Evolutionary conservation across 2,888 invertebrate genomes (phyloP).

Genomic region (Yponomeuta plumbellus): DNA sequence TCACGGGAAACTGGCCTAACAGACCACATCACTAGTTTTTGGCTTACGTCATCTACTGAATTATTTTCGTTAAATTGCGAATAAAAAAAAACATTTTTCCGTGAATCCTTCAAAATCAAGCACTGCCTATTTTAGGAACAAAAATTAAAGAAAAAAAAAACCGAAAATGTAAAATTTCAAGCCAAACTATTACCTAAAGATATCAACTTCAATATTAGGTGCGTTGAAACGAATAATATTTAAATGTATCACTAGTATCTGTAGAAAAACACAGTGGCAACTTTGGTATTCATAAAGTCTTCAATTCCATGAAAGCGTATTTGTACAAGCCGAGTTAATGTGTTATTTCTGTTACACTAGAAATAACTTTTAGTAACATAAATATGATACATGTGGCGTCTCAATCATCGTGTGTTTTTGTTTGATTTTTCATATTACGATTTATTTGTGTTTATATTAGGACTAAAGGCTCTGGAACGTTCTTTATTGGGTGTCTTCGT

Average conservation of each 20-base stretch:
- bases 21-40: no score
- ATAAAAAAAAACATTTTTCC: no score
- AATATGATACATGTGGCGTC: slow-evolving; percentile 68
- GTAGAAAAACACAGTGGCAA: not conserved
- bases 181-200: no score
- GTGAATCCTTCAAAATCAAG: no score
- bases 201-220: no score
- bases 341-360: slow-evolving; percentile 56
- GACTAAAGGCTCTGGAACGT: slow-evolving; percentile 15
- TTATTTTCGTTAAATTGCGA: no score
- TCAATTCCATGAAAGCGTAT: slow-evolving; percentile 46
- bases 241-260: not conserved
- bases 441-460: slow-evolving; percentile 21
- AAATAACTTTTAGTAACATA: slow-evolving; percentile 64
- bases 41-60: no score
- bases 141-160: not conserved
- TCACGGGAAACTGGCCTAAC: no score
- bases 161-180: no score
- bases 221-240: no score
- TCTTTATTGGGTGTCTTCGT: slow-evolving; percentile 16
- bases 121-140: not conserved
- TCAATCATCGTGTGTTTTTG: slow-evolving; percentile 41
- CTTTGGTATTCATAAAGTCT: slow-evolving; percentile 31
- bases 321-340: slow-evolving; percentile 48
- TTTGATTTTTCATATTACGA: slow-evolving; percentile 21